Evolutionary conservation across 2,797 vertebrate genomes (phyloP).

Genomic region (Petrocephalus schoutedeni): DNA sequence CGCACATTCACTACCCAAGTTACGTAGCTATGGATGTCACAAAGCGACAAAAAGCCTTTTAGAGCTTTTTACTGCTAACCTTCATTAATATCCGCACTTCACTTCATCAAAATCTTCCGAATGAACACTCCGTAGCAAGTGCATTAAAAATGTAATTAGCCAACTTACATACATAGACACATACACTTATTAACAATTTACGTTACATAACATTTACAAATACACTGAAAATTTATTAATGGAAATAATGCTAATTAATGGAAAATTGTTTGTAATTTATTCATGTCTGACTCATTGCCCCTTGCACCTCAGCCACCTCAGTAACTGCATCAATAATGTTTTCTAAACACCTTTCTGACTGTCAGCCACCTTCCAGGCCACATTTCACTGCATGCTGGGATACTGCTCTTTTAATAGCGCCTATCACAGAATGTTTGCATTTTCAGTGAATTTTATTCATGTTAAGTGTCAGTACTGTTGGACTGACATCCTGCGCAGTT

Average conservation of each 20-base stretch:
- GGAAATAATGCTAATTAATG: neutral
- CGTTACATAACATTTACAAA: neutral
- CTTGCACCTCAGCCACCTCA: neutral
- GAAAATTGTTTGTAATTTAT: neutral
- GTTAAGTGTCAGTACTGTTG: neutral
- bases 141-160: neutral
- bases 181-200: neutral
- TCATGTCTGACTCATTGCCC: neutral
- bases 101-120: neutral
- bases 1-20: neutral
- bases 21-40: neutral
- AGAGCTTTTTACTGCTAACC: neutral
- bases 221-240: neutral
- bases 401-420: neutral
- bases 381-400: neutral
- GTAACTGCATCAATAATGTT: neutral
- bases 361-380: neutral
- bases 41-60: neutral
- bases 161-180: neutral
- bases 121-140: neutral
- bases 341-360: neutral
- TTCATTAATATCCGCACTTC: neutral
- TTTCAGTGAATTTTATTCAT: neutral
- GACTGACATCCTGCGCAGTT: neutral
- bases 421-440: neutral